A percentile compares a stretch with the other conserved stretches of the same genome.
phyloP scores from a whole-genome alignment of 2,888 invertebrate genomes.

The Microplitis manilae region DNA sequence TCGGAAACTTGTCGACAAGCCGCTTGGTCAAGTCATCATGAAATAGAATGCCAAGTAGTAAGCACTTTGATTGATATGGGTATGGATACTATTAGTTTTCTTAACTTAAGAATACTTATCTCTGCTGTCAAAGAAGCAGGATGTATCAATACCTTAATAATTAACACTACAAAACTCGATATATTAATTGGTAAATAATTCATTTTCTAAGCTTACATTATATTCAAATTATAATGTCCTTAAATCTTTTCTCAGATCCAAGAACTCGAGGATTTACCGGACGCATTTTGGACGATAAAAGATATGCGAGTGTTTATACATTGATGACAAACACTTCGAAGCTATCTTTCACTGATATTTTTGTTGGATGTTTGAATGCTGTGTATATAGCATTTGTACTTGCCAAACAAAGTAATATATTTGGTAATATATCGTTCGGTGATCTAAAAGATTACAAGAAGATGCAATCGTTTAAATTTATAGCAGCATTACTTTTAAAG shows the following conservation, averaged over 20 bases:
- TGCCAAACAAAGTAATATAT: constrained; percentile 75
- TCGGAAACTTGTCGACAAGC: constrained; percentile 76
- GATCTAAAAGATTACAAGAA: constrained; percentile 64
- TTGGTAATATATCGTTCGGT: constrained; percentile 63
- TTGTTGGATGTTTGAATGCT: constrained; percentile 79
- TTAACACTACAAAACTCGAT: constrained; percentile 50
- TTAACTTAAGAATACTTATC: constrained; percentile 78
- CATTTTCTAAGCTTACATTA: too few species aligned
- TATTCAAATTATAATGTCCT: too few species aligned
- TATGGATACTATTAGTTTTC: constrained; percentile 79
- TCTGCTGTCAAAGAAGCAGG: constrained; percentile 70
- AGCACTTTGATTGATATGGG: constrained; percentile 75
- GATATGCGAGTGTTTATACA: constrained; percentile 73
- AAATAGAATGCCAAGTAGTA: constrained; percentile 82
- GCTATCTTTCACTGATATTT: constrained; percentile 80
- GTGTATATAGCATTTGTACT: constrained; percentile 78
- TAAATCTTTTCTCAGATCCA: constrained; percentile 7
- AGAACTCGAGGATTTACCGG: constrained; percentile 39
- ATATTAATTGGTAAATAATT: constrained; percentile 39
- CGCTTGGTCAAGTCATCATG: constrained; percentile 82
- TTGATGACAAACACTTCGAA: constrained; percentile 80
- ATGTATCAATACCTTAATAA: constrained; percentile 68
- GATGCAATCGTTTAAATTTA: constrained; percentile 69
- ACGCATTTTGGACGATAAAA: constrained; percentile 64
- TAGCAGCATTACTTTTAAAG: constrained; percentile 79